phyloP scores from a whole-genome alignment of 2,113 vertebrate genomes.

The Notothenia coriiceps region DNA sequence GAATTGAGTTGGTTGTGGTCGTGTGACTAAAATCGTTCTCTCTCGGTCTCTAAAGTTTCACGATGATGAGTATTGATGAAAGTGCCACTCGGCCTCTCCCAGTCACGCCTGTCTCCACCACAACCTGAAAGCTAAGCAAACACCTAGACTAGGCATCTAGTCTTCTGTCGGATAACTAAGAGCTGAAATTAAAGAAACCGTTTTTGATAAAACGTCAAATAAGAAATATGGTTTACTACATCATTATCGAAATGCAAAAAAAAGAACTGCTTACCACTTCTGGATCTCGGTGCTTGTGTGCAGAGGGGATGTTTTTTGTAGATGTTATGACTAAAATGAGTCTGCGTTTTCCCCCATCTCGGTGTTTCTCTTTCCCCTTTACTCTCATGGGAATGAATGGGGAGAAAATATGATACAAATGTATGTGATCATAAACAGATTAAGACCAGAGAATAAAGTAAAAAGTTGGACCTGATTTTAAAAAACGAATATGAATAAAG shows the following conservation, averaged over 20 bases:
- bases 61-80: slow-evolving; percentile 58
- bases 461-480: background rate
- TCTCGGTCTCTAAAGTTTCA: slow-evolving; percentile 72
- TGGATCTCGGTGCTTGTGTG: slow-evolving; percentile 10
- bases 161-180: background rate
- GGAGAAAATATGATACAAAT: slow-evolving; percentile 32
- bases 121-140: slow-evolving; percentile 60
- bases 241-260: background rate
- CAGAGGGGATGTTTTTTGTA: slow-evolving; percentile 39
- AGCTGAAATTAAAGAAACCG: background rate
- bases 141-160: slow-evolving; percentile 2
- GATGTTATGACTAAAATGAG: slow-evolving; percentile 66
- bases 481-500: slow-evolving; percentile 1
- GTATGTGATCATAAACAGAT: slow-evolving; percentile 19
- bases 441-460: background rate
- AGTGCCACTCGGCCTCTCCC: slow-evolving; percentile 65
- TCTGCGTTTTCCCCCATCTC: slow-evolving; percentile 50
- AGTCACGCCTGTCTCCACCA: slow-evolving; percentile 69
- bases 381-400: slow-evolving; percentile 66
- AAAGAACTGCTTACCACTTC: slow-evolving; percentile 5
- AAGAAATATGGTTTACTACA: background rate
- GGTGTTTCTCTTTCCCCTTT: slow-evolving; percentile 50
- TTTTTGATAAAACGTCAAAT: no score
- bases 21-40: slow-evolving; percentile 76
- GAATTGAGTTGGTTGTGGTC: slow-evolving; percentile 82